Evolutionary conservation across 2,113 vertebrate genomes (phyloP).

Genomic region (Genyomyrus donnyi): DNA sequence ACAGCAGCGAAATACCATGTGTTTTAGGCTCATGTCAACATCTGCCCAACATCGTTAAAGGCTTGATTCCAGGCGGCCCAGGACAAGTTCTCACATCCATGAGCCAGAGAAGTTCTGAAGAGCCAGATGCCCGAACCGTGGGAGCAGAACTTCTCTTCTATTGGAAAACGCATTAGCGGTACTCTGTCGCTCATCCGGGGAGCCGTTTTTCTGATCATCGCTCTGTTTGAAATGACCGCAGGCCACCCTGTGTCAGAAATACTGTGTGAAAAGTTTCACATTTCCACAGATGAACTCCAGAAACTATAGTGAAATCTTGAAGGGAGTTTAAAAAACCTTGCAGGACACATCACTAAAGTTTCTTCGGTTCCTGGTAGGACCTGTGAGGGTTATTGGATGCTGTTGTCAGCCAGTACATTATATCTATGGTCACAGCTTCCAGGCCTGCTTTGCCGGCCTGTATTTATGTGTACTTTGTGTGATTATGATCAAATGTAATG

Average conservation of each 20-base stretch:
- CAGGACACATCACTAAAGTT: background rate
- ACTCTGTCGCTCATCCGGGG: background rate
- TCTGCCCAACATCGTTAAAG: background rate
- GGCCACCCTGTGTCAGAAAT: conserved; percentile 47
- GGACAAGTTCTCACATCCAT: background rate
- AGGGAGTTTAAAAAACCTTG: background rate
- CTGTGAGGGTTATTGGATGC: background rate
- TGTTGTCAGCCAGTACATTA: background rate
- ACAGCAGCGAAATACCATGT: background rate
- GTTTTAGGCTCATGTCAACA: background rate
- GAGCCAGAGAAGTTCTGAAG: background rate
- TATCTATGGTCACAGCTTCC: background rate
- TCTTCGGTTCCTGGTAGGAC: background rate
- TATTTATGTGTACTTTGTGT: background rate
- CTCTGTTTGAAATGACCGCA: conserved; percentile 56
- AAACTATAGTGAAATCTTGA: background rate
- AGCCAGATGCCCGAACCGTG: background rate
- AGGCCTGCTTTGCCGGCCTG: background rate
- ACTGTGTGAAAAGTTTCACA: conserved; percentile 68
- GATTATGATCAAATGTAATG: background rate
- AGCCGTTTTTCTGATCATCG: conserved; percentile 19
- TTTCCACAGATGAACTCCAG: background rate
- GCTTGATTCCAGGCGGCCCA: background rate
- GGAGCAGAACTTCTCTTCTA: background rate
- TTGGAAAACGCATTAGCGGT: conserved; percentile 9